Evolutionary conservation across 2,797 vertebrate genomes (phyloP).

Genomic region (Smutsia gigantea): DNA sequence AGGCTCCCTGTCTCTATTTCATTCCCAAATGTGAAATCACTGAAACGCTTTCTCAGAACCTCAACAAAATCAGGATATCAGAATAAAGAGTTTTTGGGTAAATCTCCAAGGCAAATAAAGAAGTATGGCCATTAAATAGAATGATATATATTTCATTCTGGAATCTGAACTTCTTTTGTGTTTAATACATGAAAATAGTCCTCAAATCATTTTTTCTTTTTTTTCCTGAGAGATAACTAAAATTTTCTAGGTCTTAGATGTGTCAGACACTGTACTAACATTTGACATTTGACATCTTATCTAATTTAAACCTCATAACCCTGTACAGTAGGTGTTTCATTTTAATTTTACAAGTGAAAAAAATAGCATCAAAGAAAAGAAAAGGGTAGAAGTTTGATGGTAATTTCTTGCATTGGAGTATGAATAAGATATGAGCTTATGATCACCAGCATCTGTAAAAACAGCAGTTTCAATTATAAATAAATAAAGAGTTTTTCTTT

Average conservation of each 20-base stretch:
- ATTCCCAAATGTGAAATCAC: neutral
- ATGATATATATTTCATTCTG: neutral
- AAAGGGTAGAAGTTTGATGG: slow-evolving; percentile 10
- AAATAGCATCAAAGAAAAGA: neutral
- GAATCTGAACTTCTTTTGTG: neutral
- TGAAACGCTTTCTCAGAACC: neutral
- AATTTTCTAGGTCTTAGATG: neutral
- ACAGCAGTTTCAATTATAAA: neutral
- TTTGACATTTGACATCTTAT: slow-evolving; percentile 24
- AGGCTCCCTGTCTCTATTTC: neutral
- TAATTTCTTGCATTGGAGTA: slow-evolving; percentile 33
- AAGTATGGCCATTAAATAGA: neutral
- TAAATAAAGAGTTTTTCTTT: neutral
- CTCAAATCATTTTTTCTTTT: neutral
- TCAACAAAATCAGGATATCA: neutral
- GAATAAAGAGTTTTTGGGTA: neutral
- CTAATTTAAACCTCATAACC: slow-evolving; percentile 5
- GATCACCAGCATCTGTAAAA: neutral
- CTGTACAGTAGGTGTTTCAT: neutral
- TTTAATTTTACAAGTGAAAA: slow-evolving; percentile 33
- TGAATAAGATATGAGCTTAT: slow-evolving; percentile 22
- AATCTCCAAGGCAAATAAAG: neutral
- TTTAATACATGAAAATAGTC: neutral
- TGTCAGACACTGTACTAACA: slow-evolving; percentile 29
- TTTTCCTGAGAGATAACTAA: neutral